Percentiles rank a stretch among this genome's conserved stretches.
Evolutionary conservation across 2,888 invertebrate genomes (phyloP).

Genomic region (Eumerus sabulonum): DNA sequence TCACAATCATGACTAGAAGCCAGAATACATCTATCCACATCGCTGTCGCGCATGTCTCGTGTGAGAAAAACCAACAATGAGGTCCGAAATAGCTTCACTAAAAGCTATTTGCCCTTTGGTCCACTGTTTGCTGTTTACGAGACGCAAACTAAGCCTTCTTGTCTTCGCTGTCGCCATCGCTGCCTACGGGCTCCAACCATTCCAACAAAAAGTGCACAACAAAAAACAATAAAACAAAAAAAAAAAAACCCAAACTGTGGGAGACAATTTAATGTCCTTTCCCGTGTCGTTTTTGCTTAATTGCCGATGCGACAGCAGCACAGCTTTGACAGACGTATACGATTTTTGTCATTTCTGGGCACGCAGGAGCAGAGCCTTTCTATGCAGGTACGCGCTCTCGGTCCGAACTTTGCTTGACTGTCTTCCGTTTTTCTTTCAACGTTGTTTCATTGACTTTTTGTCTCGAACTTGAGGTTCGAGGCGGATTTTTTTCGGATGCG

Average conservation of each 20-base stretch:
- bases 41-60: slow-evolving; percentile 1
- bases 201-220: slow-evolving; percentile 14
- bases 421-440: too few relatives aligned
- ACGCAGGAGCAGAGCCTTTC: slow-evolving; percentile 15
- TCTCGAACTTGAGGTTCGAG: slow-evolving; percentile 27
- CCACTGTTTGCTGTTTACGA: slow-evolving; percentile 53
- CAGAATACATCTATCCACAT: slow-evolving; percentile 7
- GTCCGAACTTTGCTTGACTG: background rate
- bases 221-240: slow-evolving; percentile 12
- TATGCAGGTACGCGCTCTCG: background rate
- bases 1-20: slow-evolving; percentile 22
- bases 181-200: too few relatives aligned
- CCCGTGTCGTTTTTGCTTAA: slow-evolving; percentile 70
- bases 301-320: slow-evolving; percentile 68
- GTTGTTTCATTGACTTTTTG: slow-evolving; percentile 28
- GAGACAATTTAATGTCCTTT: slow-evolving; percentile 72
- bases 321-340: slow-evolving; percentile 65
- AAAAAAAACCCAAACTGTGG: slow-evolving; percentile 68
- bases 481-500: slow-evolving; percentile 47
- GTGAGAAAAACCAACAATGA: slow-evolving; percentile 67
- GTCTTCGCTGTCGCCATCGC: background rate
- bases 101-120: slow-evolving; percentile 62
- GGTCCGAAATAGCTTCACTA: slow-evolving; percentile 58
- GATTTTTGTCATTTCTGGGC: slow-evolving; percentile 62
- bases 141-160: slow-evolving; percentile 54